Evolutionary conservation across 1,140 invertebrate genomes (phyloP).

Genomic region (Drosophila tani): DNA sequence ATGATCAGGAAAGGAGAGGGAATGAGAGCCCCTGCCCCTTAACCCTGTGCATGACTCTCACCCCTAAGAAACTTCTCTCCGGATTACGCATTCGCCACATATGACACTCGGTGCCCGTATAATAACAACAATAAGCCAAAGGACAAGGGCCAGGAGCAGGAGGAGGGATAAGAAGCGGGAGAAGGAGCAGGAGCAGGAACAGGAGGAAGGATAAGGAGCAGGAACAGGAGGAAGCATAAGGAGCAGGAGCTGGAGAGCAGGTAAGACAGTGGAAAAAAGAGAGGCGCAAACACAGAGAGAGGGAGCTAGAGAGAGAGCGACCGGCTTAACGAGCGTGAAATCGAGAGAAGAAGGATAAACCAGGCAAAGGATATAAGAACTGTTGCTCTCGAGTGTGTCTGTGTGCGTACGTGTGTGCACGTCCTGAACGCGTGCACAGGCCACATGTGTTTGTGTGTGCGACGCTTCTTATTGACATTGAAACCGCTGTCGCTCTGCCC

Average conservation of each 20-base stretch:
- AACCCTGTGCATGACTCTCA: not conserved
- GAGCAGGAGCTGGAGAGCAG: slow-evolving; percentile 8
- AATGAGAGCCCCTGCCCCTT: not conserved
- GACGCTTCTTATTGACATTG: slow-evolving; percentile 62
- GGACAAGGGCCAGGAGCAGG: not conserved
- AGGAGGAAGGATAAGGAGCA: not conserved
- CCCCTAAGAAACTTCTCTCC: slow-evolving; percentile 4
- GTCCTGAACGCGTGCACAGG: slow-evolving; percentile 72
- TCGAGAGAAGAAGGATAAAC: slow-evolving; percentile 50
- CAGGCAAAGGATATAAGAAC: slow-evolving; percentile 46
- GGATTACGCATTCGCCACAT: slow-evolving; percentile 62
- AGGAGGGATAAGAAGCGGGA: not conserved
- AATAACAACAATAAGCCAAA: slow-evolving; percentile 23
- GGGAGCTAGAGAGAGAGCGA: slow-evolving; percentile 5
- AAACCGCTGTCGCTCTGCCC: slow-evolving; percentile 37
- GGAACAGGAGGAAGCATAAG: not conserved
- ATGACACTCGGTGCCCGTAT: slow-evolving; percentile 10
- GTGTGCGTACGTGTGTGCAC: slow-evolving; percentile 45
- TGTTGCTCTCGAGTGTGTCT: slow-evolving; percentile 48
- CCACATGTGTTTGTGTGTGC: slow-evolving; percentile 32
- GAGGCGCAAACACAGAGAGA: not conserved
- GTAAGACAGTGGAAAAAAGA: not conserved
- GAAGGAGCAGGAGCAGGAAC: not conserved
- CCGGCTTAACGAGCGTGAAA: slow-evolving; percentile 38
- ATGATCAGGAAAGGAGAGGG: not conserved